Evolutionary conservation across 2,113 vertebrate species (phyloP).

Genomic region (Protomyctophum bolini): DNA sequence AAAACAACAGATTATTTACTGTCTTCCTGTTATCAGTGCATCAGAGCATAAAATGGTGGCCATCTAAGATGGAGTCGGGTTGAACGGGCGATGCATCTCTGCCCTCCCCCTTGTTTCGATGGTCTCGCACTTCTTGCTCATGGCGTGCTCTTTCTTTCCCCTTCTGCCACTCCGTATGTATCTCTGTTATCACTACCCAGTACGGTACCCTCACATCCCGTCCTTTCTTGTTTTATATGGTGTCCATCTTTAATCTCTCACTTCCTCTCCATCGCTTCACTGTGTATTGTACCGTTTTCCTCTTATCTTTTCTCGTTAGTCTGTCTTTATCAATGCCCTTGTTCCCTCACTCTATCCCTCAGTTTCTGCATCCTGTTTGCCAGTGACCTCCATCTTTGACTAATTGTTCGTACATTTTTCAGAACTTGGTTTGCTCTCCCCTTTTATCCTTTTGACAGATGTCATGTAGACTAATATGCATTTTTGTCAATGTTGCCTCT

Average conservation of each 20-base stretch:
- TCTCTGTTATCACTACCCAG: background rate
- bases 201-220: no score
- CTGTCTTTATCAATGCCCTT: background rate
- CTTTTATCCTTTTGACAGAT: no score
- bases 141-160: background rate
- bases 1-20: background rate
- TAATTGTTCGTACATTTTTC: no score
- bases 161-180: background rate
- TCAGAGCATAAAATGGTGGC: slow-evolving; percentile 50
- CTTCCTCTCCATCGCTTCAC: background rate
- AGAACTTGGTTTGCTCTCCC: no score
- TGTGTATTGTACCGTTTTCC: background rate
- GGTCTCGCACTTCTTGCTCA: no score
- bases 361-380: no score
- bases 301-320: background rate
- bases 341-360: background rate
- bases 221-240: background rate
- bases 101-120: background rate
- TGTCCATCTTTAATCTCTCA: background rate
- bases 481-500: no score
- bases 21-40: background rate
- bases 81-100: slow-evolving; percentile 13
- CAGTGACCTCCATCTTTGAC: no score
- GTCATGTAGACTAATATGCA: no score
- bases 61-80: slow-evolving; percentile 57